These are phyloP conservation scores for Dorcus parallelipipedus DNA, from an alignment of 2,888 invertebrate species.

Conservation along the genomic window DNA sequence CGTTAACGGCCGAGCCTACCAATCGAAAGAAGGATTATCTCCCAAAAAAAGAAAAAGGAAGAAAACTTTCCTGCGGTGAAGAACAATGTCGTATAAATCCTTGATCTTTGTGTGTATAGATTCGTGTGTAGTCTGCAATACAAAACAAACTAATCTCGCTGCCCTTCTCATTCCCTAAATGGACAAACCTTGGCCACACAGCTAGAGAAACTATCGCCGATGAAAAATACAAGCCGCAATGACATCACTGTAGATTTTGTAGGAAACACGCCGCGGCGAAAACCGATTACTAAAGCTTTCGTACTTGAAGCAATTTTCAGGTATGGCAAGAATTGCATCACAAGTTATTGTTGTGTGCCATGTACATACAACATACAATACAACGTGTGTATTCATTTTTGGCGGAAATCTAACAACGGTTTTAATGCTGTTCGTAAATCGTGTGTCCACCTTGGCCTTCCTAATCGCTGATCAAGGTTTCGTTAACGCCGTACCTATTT, in stretches of 20 bases:
- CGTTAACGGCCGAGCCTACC: not conserved
- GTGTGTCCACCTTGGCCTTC: not conserved
- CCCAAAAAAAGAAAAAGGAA: not conserved
- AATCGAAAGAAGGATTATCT: not conserved
- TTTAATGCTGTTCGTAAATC: not conserved
- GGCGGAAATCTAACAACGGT: not conserved
- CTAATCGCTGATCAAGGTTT: not conserved
- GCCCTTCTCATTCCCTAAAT: conserved; percentile 26
- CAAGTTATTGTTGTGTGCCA: too few species aligned
- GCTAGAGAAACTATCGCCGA: conserved; percentile 7
- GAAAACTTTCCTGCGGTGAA: too few species aligned
- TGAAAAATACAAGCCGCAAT: not conserved
- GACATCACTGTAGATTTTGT: not conserved
- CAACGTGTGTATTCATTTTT: too few species aligned
- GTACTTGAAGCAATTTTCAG: not conserved
- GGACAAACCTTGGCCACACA: conserved; percentile 23
- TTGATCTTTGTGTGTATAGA: conserved; percentile 21
- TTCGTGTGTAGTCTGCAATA: conserved; percentile 5
- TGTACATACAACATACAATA: too few species aligned
- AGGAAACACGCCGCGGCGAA: not conserved
- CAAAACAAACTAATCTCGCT: conserved; percentile 18
- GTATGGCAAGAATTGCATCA: too few species aligned
- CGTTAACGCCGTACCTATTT: not conserved
- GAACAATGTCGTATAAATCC: conserved; percentile 12
- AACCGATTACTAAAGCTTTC: not conserved